Conservation (phyloP, 2,888 invertebrate species). For the Melolontha melolontha region DNA sequence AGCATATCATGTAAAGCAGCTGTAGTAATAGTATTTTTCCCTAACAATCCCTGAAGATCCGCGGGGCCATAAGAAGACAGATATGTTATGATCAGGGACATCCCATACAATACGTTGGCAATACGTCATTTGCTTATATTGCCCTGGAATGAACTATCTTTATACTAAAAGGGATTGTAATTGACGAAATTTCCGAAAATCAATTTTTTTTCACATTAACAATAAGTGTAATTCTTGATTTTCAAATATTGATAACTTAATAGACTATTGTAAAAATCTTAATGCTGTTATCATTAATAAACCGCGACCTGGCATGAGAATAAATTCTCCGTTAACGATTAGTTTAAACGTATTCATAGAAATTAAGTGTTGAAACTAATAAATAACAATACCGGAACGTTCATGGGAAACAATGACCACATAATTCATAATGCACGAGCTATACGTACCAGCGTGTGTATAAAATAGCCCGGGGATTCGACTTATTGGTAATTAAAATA, state of each 20-base stretch:
- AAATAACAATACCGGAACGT: conserved; percentile 41
- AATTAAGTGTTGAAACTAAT: conserved; percentile 45
- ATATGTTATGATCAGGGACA: no score
- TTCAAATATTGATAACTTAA: no score
- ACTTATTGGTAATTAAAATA: conserved; percentile 52
- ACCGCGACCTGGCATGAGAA: conserved; percentile 15
- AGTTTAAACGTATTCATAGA: conserved; percentile 42
- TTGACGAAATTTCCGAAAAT: neutral
- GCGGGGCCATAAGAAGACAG: no score
- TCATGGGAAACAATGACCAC: conserved; percentile 45
- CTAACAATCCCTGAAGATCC: no score
- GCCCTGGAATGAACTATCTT: no score
- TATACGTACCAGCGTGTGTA: conserved; percentile 42
- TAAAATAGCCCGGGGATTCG: conserved; percentile 40
- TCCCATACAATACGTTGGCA: no score
- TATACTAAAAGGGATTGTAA: neutral
- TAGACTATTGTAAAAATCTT: no score
- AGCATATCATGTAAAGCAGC: no score
- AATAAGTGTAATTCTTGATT: no score
- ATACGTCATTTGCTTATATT: no score
- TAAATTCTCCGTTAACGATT: conserved; percentile 37
- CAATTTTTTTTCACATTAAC: no score
- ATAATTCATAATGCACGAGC: conserved; percentile 49
- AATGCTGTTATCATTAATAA: conserved; percentile 1
- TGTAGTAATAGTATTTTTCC: no score